Evolutionary conservation across 2,113 vertebrate genomes (phyloP), one percentile per base, ranked within the genome.

Genomic region (Thalassarche chlororhynchos): DNA sequence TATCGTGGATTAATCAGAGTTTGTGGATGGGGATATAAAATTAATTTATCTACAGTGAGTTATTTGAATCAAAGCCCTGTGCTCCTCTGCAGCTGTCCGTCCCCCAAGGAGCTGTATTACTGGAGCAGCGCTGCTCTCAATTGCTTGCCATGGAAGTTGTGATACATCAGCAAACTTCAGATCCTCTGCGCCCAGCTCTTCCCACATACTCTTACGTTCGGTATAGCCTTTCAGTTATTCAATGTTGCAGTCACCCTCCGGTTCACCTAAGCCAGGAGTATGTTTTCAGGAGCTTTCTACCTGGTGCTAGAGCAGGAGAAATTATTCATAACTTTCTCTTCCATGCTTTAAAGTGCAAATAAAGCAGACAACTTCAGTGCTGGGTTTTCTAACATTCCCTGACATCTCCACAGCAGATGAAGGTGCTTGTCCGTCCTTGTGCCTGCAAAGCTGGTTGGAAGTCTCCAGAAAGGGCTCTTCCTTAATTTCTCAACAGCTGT

Each of bases 11-110:
- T 97, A 94, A 97, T 93, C 94, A 40, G 90, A 72, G 49, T 91
- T 89, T 80, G 54, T 7, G 34, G 95, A 94, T 69, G 40, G 51
- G 75, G 68, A 91, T 94, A 91, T 91, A 91, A 96, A 97, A 94
- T 95, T 93, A 95, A 97, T 96, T 97, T 97, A 91, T 96, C 92
- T 89, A 60, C 77, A 96, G 77, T 17, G 29, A 96, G 87, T 94
- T 92, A 89, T 84, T 84, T 88, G 87, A 96, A 95, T 96, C 89
- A 92, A 96, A 96, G 88, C 85, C 62, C 80, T 64, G 75, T 79
- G 95, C 83, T 94, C 84, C 87, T 94, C 87, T 82, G 84, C 90
- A 96, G 95, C 91, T 47, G 17, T 60, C 94, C 10, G 2, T 81
- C 82, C 91, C 88, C 90, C 64, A 68, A 95, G 85, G 62, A 96